A percentile compares a stretch with the other conserved stretches of the same genome.
These are phyloP conservation scores for Pseudeuparius sepicola DNA, from an alignment of 2,888 invertebrate species.

Conservation along the genomic window DNA sequence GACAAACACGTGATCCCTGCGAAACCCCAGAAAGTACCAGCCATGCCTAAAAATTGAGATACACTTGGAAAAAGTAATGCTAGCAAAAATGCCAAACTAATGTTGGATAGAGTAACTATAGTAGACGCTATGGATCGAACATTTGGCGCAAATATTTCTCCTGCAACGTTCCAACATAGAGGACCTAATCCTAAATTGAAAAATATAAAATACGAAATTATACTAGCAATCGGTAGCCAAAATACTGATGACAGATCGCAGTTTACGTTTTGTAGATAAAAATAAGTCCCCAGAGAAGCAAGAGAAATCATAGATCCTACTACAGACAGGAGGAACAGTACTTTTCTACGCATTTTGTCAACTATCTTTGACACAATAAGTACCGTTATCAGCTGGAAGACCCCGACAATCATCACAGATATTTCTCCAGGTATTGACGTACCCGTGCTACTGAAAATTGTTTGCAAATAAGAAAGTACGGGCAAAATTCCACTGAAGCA, in stretches of 20 bases:
- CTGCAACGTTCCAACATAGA: slow-evolving; percentile 70
- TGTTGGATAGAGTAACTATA: slow-evolving; percentile 16
- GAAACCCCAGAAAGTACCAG: slow-evolving; percentile 23
- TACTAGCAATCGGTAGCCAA: slow-evolving; percentile 17
- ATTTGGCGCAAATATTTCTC: slow-evolving; percentile 68
- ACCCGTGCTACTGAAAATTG: slow-evolving; percentile 48
- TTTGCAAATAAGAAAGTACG: slow-evolving; percentile 64
- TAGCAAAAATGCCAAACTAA: slow-evolving; percentile 20
- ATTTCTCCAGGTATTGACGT: slow-evolving; percentile 43
- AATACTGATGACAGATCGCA: too few relatives aligned
- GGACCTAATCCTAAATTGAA: slow-evolving; percentile 51
- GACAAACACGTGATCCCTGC: slow-evolving; percentile 13
- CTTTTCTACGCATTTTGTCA: slow-evolving; percentile 63
- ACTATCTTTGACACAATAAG: slow-evolving; percentile 61
- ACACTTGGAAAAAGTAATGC: slow-evolving; percentile 22
- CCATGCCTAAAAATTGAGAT: slow-evolving; percentile 16
- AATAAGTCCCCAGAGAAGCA: slow-evolving; percentile 23
- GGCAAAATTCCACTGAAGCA: slow-evolving; percentile 69
- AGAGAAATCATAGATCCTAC: slow-evolving; percentile 50
- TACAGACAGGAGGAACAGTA: slow-evolving; percentile 60
- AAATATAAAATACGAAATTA: slow-evolving; percentile 12
- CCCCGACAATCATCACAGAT: slow-evolving; percentile 66
- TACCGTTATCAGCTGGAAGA: slow-evolving; percentile 63
- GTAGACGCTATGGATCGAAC: slow-evolving; percentile 54
- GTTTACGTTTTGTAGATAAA: slow-evolving; percentile 17